A percentile compares a stretch with the other conserved stretches of the same genome.
Evolutionary conservation across 64 coral and sea anemone species (phyloP).

Genomic region (Platygyra sinensis): DNA sequence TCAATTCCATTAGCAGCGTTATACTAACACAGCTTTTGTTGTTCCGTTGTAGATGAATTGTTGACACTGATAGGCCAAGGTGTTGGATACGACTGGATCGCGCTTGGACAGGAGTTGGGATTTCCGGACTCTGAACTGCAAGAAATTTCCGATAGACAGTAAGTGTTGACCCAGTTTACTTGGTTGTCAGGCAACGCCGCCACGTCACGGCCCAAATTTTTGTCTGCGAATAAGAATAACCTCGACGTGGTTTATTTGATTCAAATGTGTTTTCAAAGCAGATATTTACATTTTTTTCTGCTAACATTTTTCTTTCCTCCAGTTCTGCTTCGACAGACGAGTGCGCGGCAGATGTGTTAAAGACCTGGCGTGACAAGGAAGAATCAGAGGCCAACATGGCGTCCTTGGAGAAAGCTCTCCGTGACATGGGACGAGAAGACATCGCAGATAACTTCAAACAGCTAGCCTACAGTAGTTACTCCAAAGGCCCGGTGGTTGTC

Average conservation of each 20-base stretch:
- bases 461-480: conserved; percentile 92
- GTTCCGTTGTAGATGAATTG: conserved; percentile 58
- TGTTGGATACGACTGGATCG: conserved; percentile 73
- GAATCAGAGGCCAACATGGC: conserved; percentile 87
- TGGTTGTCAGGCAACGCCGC: too few species aligned
- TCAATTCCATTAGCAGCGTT: too few species aligned
- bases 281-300: neutral
- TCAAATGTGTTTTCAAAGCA: neutral
- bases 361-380: conserved; percentile 81
- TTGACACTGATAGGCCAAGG: conserved; percentile 73
- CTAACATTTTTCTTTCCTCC: neutral
- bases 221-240: too few species aligned
- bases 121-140: conserved; percentile 83
- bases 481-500: conserved; percentile 66
- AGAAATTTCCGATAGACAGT: conserved; percentile 87
- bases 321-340: conserved; percentile 55
- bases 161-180: neutral
- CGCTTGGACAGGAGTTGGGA: conserved; percentile 66
- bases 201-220: too few species aligned
- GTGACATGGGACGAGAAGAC: conserved; percentile 77
- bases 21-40: neutral
- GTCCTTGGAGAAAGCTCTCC: conserved; percentile 74
- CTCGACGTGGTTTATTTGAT: too few species aligned
- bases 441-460: conserved; percentile 83
- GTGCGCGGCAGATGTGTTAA: conserved; percentile 79